Evolutionary conservation across 2,797 vertebrate species (phyloP).

Genomic region (Neoniphon sammara): DNA sequence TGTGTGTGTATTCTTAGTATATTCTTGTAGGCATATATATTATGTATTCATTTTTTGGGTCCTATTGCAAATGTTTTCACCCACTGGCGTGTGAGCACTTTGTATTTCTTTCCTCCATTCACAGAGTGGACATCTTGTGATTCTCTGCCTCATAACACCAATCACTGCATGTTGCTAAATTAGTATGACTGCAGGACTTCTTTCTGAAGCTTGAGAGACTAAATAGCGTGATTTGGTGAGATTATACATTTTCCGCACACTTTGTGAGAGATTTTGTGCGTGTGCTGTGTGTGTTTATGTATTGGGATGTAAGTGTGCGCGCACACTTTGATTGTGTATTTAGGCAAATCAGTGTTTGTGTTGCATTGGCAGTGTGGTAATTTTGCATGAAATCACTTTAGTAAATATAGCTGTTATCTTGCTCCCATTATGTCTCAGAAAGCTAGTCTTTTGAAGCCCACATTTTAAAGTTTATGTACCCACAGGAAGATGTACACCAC

Average conservation of each 20-base stretch:
- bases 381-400: constrained; percentile 75
- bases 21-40: background rate
- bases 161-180: background rate
- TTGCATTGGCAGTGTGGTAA: constrained; percentile 67
- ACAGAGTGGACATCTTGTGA: constrained; percentile 3
- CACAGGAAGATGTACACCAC: constrained; percentile 61
- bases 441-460: constrained; percentile 70
- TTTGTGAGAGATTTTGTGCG: constrained; percentile 37
- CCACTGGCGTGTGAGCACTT: background rate
- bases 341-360: constrained; percentile 67
- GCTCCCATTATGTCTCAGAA: constrained; percentile 71
- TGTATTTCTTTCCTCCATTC: background rate
- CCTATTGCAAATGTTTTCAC: background rate
- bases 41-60: constrained; percentile 4
- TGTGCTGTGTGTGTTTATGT: constrained; percentile 28
- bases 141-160: constrained; percentile 5
- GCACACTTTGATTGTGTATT: constrained; percentile 52
- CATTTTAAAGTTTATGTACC: constrained; percentile 67
- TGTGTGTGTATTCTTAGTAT: no score
- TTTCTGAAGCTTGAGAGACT: constrained; percentile 30
- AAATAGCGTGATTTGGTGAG: constrained; percentile 29
- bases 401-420: constrained; percentile 79
- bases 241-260: constrained; percentile 19
- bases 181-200: constrained; percentile 23
- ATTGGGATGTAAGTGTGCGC: constrained; percentile 23